Conservation (phyloP, 2,797 vertebrate genomes). For the Cephalopachus bancanus region DNA sequence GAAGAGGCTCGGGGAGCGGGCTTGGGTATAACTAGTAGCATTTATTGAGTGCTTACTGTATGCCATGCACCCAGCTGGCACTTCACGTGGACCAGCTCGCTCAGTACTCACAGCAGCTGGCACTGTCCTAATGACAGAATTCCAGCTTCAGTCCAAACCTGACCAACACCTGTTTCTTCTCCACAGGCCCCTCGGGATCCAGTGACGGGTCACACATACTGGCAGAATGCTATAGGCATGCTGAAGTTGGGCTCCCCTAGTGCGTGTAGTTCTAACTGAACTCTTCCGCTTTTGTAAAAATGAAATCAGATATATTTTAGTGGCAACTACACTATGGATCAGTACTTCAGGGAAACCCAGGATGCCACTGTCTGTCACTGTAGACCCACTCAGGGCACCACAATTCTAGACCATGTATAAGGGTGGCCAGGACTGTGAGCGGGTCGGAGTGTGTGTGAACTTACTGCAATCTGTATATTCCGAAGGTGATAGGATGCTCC, state of each 20-base stretch:
- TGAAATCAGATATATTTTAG: background rate
- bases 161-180: background rate
- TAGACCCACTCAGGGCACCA: conserved; percentile 3
- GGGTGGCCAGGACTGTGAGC: background rate
- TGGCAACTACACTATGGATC: background rate
- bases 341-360: background rate
- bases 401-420: background rate
- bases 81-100: background rate
- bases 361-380: background rate
- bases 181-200: background rate
- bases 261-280: background rate
- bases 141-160: background rate
- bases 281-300: background rate
- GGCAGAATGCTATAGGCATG: background rate
- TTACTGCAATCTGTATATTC: background rate
- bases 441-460: background rate
- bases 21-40: background rate
- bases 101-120: background rate
- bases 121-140: background rate
- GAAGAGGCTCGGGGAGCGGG: background rate
- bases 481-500: background rate
- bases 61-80: background rate
- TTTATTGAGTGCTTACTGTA: background rate
- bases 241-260: background rate
- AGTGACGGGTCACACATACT: background rate